Evolutionary conservation across 1,140 invertebrate species (phyloP), one percentile per base, ranked within the genome.

Genomic region (Laodelphax striatellus): DNA sequence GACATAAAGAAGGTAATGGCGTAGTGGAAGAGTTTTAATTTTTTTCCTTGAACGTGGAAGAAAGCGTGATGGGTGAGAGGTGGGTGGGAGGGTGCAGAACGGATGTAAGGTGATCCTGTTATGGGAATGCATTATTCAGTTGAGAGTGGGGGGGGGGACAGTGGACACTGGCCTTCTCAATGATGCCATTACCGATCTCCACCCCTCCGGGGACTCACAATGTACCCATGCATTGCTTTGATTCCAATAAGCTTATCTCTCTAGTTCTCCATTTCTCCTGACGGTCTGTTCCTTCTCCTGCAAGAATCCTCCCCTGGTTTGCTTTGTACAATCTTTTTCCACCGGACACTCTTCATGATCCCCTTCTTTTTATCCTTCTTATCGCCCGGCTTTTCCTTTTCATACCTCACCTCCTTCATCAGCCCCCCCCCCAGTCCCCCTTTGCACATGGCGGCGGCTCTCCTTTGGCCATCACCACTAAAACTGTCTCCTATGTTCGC

Each of bases 181-280:
- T 55, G 54, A 55, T 34, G 54, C 31, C 54, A 55, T 55, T 55
- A 55, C 54, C 22, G 17, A 17, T 50, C 46, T 50, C 16, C 16
- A 19, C 21, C 46, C 21, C 46, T 22, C 46, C 5, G 16, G 21
- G 46, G 46, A 50, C 46, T 50, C 46, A 50, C 46, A 50, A 50
- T 50, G 19, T 24, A 22, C 52, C 52, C 14, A n/a, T 55, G 14
- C 54, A 24, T 55, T 31, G 31, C 54, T 55, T 34, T 34, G 54
- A 55, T 55, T 55, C 54, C 54, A 55, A 55, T 55, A 55, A 28
- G 54, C 54, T 55, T 55, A 55, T 55, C 54, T 55, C 28, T 1
- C 31, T 38, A 38, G 34, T 38, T 38, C 34, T 38, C 34, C 34
- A 38, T 38, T 38, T 38, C 34, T 38, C 34, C 11, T 38, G 34